Evolutionary conservation across 2,113 vertebrate species (phyloP).

Genomic region (Sphyrna mokarran): DNA sequence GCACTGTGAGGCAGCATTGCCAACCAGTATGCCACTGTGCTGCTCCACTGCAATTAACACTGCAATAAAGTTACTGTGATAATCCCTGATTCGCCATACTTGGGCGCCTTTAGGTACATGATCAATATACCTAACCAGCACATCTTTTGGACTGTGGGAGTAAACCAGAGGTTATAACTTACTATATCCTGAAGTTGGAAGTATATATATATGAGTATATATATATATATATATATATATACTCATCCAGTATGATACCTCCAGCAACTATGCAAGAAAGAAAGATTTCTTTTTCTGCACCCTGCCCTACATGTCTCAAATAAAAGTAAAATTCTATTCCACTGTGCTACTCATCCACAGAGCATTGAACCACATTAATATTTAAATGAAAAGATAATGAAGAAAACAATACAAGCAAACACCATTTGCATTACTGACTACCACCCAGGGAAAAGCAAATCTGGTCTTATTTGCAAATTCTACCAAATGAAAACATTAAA

Average conservation of each 20-base stretch:
- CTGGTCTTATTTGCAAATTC: not conserved
- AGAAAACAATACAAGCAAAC: not conserved
- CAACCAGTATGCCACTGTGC: too few relatives aligned
- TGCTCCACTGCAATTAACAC: too few relatives aligned
- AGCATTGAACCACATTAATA: constrained; percentile 5
- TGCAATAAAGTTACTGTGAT: too few relatives aligned
- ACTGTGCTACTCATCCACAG: not conserved
- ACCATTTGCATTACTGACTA: not conserved
- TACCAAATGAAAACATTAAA: constrained; percentile 31
- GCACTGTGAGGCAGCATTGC: too few relatives aligned
- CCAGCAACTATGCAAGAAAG: not conserved
- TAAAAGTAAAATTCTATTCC: not conserved
- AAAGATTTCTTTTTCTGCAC: not conserved
- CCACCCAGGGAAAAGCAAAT: constrained; percentile 19
- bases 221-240: not conserved
- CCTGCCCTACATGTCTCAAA: not conserved
- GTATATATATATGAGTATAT: too few relatives aligned
- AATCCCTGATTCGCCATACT: too few relatives aligned
- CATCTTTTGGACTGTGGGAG: too few relatives aligned
- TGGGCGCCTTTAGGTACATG: too few relatives aligned
- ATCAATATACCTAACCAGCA: too few relatives aligned
- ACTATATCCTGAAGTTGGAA: not conserved
- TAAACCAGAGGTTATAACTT: not conserved
- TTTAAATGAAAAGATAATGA: constrained; percentile 32
- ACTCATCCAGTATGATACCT: not conserved